phyloP scores from a whole-genome alignment of 2,797 vertebrate genomes.

The Uromys caudimaculatus region DNA sequence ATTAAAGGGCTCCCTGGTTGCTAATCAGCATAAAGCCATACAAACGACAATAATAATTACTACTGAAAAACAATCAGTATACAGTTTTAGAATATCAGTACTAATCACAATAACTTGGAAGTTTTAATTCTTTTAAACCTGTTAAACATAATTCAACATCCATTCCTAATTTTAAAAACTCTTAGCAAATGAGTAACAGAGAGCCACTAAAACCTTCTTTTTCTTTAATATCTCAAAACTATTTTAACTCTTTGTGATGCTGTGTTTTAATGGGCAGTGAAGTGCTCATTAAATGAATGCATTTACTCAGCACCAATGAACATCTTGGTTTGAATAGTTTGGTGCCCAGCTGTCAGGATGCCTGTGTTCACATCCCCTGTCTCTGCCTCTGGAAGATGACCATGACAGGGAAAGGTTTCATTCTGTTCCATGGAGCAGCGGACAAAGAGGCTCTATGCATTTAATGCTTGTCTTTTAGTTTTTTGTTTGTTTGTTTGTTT shows the following conservation, averaged over 20 bases:
- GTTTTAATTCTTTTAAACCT: background rate
- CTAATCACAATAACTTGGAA: background rate
- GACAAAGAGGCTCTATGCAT: background rate
- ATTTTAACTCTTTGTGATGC: background rate
- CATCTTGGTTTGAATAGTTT: background rate
- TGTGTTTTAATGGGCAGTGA: background rate
- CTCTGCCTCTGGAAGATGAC: background rate
- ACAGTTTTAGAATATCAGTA: background rate
- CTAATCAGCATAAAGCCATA: background rate
- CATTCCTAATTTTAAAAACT: background rate
- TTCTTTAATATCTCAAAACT: constrained; percentile 30
- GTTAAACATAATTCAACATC: background rate
- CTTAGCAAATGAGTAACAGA: background rate
- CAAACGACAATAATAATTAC: background rate
- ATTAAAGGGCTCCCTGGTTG: background rate
- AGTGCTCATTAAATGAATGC: background rate
- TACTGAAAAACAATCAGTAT: constrained; percentile 1
- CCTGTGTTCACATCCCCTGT: background rate
- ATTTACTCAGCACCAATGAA: background rate
- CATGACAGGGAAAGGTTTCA: background rate
- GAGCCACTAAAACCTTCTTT: background rate
- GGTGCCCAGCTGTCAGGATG: background rate
- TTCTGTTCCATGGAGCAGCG: background rate
- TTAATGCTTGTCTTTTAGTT: background rate
- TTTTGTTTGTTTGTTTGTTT: background rate